phyloP scores from a whole-genome alignment of 2,888 invertebrate species.

The Neoaliturus tenellus region DNA sequence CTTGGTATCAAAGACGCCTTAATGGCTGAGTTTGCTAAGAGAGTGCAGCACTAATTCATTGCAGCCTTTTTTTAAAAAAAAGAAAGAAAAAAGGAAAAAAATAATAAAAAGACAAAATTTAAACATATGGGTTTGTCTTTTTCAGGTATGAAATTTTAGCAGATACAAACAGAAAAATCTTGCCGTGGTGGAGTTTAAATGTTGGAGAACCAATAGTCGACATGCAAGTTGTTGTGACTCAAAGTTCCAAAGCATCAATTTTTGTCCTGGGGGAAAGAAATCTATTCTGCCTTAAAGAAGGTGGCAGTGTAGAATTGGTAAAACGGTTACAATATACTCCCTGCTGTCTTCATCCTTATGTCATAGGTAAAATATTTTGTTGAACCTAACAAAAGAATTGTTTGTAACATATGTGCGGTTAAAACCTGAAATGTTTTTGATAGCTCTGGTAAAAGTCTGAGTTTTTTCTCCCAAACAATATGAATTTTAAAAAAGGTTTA shows the following conservation, averaged over 20 bases:
- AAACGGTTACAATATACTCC: conserved; percentile 92
- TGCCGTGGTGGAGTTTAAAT: conserved; percentile 88
- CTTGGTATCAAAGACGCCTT: no score
- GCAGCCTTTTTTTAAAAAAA: no score
- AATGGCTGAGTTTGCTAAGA: no score
- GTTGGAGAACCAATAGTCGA: conserved; percentile 86
- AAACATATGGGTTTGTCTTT: background rate
- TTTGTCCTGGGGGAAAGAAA: conserved; percentile 90
- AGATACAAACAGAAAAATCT: conserved; percentile 76
- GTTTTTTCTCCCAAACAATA: no score
- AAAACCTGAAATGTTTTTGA: no score
- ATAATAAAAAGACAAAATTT: conserved; percentile 36
- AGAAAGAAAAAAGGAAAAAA: no score
- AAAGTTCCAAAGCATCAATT: conserved; percentile 82
- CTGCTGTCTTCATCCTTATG: conserved; percentile 83
- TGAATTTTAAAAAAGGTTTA: no score
- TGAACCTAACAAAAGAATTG: no score
- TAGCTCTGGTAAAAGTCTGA: no score
- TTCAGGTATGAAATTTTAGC: conserved; percentile 72
- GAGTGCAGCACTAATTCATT: no score
- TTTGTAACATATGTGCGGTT: no score
- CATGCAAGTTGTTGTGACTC: conserved; percentile 76
- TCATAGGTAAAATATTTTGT: conserved; percentile 77
- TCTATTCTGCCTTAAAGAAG: conserved; percentile 87
- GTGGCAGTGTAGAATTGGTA: conserved; percentile 87